Conservation (phyloP, 30 jellyfish, hydroid and myxozoan genomes). For the Rhopilema esculentum region DNA sequence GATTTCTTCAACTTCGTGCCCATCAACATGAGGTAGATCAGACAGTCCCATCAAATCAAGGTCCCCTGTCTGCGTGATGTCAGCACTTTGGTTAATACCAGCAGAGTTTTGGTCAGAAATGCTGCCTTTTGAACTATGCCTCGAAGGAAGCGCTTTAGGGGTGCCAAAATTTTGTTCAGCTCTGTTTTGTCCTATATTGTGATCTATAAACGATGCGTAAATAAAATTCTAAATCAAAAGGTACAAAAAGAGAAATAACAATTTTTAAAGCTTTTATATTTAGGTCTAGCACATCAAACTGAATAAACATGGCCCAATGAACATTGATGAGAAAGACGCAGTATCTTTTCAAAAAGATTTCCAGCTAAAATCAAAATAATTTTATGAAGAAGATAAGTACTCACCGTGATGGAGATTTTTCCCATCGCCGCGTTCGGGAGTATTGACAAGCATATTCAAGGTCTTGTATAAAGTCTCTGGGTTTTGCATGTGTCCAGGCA, state of each 20-base stretch:
- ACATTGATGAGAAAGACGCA: too few relatives aligned
- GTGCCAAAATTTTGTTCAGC: constrained; percentile 34
- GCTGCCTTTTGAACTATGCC: constrained; percentile 33
- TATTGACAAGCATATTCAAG: constrained; percentile 67
- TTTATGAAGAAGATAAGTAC: background rate
- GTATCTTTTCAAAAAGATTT: too few relatives aligned
- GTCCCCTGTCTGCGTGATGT: constrained; percentile 77
- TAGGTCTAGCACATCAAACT: too few relatives aligned
- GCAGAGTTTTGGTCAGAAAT: constrained; percentile 9
- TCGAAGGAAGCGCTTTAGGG: constrained; percentile 1
- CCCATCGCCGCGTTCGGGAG: constrained; percentile 63
- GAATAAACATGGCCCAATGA: too few relatives aligned
- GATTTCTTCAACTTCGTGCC: constrained; percentile 96
- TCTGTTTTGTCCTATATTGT: background rate
- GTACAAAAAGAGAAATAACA: too few relatives aligned
- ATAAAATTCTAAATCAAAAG: background rate
- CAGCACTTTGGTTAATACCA: constrained; percentile 54
- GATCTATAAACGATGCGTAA: background rate
- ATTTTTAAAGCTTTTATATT: too few relatives aligned
- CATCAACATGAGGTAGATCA: constrained; percentile 98
- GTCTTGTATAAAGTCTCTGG: constrained; percentile 62
- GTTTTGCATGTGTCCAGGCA: constrained; percentile 58
- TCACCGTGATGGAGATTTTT: constrained; percentile 41
- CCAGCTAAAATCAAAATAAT: too few relatives aligned
- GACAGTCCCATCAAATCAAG: constrained; percentile 81